Conservation (phyloP, 2,888 invertebrate species). For the Copidosoma aretas region DNA sequence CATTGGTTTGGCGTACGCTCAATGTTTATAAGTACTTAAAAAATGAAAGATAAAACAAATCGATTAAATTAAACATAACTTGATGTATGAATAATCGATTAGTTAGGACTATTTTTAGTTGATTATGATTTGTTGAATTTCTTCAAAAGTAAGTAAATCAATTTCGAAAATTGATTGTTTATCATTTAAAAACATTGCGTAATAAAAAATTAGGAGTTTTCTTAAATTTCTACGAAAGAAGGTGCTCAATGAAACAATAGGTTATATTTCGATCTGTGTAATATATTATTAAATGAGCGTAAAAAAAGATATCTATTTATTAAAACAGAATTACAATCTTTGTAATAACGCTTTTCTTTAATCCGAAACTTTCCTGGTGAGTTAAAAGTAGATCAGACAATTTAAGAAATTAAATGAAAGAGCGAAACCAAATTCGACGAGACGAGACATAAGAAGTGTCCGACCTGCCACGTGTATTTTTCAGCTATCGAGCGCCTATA, state of each 20-base stretch:
- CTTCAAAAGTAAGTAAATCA: too few relatives aligned
- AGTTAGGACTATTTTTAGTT: too few relatives aligned
- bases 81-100: too few relatives aligned
- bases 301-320: not conserved
- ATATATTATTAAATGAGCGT: not conserved
- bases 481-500: slow-evolving; percentile 34
- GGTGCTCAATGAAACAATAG: not conserved
- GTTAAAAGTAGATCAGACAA: slow-evolving; percentile 10
- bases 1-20: slow-evolving; percentile 10
- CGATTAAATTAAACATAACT: too few relatives aligned
- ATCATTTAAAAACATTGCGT: too few relatives aligned
- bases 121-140: too few relatives aligned
- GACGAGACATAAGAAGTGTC: slow-evolving; percentile 23
- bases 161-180: too few relatives aligned
- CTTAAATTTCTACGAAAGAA: not conserved
- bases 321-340: slow-evolving; percentile 22
- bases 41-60: too few relatives aligned
- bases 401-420: not conserved
- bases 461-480: slow-evolving; percentile 39
- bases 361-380: slow-evolving; percentile 13
- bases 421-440: slow-evolving; percentile 33
- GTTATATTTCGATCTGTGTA: not conserved
- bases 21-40: not conserved
- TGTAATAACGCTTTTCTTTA: not conserved
- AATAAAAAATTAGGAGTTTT: too few relatives aligned